Evolutionary conservation across 2,113 vertebrate species (phyloP).

Genomic region (Noturus placidus): DNA sequence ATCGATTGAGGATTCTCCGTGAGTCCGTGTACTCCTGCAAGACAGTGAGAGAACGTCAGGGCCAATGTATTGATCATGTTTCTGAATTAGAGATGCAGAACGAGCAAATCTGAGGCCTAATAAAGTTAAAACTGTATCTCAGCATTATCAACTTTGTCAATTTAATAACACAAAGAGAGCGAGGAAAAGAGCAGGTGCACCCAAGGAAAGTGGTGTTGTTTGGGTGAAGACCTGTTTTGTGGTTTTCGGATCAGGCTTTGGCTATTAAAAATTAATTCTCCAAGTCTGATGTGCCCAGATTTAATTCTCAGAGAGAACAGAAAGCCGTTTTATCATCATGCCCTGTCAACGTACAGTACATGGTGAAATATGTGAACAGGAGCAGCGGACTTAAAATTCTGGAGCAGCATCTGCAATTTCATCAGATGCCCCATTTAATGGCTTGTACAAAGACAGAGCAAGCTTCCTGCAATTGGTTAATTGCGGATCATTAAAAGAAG

Average conservation of each 20-base stretch:
- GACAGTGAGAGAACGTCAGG: background rate
- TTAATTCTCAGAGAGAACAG: slow-evolving; percentile 27
- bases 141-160: slow-evolving; percentile 23
- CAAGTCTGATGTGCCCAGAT: slow-evolving; percentile 27
- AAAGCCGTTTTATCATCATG: slow-evolving; percentile 49
- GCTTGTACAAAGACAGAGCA: slow-evolving; percentile 6
- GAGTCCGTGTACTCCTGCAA: slow-evolving; percentile 64
- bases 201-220: background rate
- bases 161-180: slow-evolving; percentile 28
- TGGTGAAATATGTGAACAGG: slow-evolving; percentile 48
- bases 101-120: slow-evolving; percentile 10
- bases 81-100: slow-evolving; percentile 29
- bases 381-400: slow-evolving; percentile 33
- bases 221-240: background rate
- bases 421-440: slow-evolving; percentile 26
- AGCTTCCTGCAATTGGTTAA: slow-evolving; percentile 32
- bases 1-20: slow-evolving; percentile 63
- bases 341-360: slow-evolving; percentile 27
- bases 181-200: background rate
- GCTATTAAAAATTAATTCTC: slow-evolving; percentile 20
- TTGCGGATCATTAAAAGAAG: slow-evolving; percentile 39
- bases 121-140: slow-evolving; percentile 11
- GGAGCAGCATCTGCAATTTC: slow-evolving; percentile 14
- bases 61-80: slow-evolving; percentile 27
- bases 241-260: slow-evolving; percentile 20